phyloP scores from a whole-genome alignment of 2,888 invertebrate genomes.

The Tetropium fuscum region DNA sequence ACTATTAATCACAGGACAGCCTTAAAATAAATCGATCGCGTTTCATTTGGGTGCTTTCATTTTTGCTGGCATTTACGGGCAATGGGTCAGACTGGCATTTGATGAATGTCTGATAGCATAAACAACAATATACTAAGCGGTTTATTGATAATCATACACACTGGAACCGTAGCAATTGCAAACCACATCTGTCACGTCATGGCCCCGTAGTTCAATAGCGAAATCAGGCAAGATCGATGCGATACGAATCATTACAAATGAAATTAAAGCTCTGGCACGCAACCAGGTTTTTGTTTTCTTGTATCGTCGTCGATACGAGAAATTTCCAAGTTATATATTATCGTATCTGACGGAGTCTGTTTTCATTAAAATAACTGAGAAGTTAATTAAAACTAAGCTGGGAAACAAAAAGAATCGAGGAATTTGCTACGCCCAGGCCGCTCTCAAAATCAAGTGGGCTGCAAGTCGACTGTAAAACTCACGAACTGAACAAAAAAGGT shows the following conservation, averaged over 20 bases:
- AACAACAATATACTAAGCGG: conserved; percentile 1
- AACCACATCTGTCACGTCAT: not conserved
- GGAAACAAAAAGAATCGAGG: conserved; percentile 15
- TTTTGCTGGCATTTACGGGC: conserved; percentile 15
- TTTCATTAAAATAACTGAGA: conserved; percentile 23
- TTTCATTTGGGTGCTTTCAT: not conserved
- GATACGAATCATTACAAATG: conserved; percentile 10
- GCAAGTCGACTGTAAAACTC: conserved; percentile 22
- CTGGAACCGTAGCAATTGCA: not conserved
- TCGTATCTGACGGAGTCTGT: conserved; percentile 15
- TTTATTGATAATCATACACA: conserved; percentile 6
- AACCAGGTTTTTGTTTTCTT: not conserved
- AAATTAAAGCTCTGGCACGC: conserved; percentile 2
- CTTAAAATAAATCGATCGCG: no score
- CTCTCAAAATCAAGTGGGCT: conserved; percentile 20
- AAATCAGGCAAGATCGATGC: conserved; percentile 1
- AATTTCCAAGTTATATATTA: conserved; percentile 16
- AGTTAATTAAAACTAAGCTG: conserved; percentile 27
- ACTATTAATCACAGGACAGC: no score
- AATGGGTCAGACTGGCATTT: not conserved
- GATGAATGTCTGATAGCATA: conserved; percentile 2
- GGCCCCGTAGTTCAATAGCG: not conserved
- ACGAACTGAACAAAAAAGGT: conserved; percentile 15
- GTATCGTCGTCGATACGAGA: not conserved
- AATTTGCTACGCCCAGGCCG: conserved; percentile 24